phyloP scores from a whole-genome alignment of 2,113 vertebrate species.

The Monarcha castaneiventris region DNA sequence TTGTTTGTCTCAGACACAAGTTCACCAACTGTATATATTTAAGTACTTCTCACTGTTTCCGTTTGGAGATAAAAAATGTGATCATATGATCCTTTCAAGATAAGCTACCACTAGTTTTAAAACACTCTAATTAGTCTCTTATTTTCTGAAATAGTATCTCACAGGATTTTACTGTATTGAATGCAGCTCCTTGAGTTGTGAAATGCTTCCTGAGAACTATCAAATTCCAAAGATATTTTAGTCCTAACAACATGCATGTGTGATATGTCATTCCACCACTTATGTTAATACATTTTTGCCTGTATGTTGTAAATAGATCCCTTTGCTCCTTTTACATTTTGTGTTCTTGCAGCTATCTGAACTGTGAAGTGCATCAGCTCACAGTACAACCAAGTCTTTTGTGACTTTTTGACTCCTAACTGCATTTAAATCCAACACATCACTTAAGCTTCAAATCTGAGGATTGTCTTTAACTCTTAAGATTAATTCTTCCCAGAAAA shows the following conservation, averaged over 20 bases:
- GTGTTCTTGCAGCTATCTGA: background rate
- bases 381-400: background rate
- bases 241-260: background rate
- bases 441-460: background rate
- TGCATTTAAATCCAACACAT: background rate
- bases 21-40: background rate
- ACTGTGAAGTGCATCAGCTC: background rate
- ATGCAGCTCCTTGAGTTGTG: background rate
- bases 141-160: background rate
- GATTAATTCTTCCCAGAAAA: background rate
- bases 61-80: background rate
- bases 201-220: background rate
- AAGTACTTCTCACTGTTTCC: background rate
- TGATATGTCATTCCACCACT: background rate
- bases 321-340: background rate
- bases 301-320: background rate
- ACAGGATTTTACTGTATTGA: background rate
- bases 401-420: background rate
- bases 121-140: background rate
- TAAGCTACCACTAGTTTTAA: slow-evolving; percentile 28
- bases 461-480: background rate
- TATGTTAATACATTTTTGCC: background rate
- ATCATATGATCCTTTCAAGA: slow-evolving; percentile 4
- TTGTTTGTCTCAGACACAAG: background rate
- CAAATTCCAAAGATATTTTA: slow-evolving; percentile 17